phyloP scores from a whole-genome alignment of 2,797 vertebrate species.

The Balearica regulorum region DNA sequence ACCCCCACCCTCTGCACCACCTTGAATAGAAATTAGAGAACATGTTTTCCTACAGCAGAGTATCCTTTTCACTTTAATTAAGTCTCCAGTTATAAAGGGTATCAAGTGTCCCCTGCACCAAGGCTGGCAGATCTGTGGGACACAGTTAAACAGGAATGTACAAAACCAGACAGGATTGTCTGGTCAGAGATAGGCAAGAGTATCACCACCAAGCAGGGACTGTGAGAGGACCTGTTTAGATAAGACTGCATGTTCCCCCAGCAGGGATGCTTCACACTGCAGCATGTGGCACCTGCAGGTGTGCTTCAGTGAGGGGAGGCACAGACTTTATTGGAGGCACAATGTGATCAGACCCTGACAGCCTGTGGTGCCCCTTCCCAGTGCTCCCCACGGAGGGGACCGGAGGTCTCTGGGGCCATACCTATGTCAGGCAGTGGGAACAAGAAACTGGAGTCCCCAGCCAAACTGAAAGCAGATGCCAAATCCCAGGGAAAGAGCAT shows the following conservation, averaged over 20 bases:
- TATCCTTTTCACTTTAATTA: background rate
- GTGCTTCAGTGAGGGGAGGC: background rate
- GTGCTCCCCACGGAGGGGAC: background rate
- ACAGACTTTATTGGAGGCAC: background rate
- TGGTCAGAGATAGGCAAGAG: accelerated
- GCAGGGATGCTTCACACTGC: accelerated
- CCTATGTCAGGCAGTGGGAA: background rate
- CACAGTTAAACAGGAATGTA: background rate
- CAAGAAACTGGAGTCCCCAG: background rate
- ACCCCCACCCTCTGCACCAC: background rate
- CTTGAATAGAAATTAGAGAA: background rate
- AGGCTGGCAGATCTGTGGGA: background rate
- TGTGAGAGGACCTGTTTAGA: background rate
- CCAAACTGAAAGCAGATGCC: accelerated
- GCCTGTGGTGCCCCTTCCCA: too few species aligned
- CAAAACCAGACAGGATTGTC: background rate
- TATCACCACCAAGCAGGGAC: accelerated
- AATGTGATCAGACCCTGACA: background rate
- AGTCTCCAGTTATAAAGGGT: background rate
- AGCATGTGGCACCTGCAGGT: background rate
- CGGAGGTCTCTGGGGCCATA: background rate
- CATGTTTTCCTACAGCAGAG: background rate
- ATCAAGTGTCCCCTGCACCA: background rate
- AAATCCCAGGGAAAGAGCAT: background rate
- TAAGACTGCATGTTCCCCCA: background rate